Evolutionary conservation across 2,797 vertebrate species (phyloP), one percentile per base, ranked within the genome.

Genomic region (Chromobotia macracanthus): DNA sequence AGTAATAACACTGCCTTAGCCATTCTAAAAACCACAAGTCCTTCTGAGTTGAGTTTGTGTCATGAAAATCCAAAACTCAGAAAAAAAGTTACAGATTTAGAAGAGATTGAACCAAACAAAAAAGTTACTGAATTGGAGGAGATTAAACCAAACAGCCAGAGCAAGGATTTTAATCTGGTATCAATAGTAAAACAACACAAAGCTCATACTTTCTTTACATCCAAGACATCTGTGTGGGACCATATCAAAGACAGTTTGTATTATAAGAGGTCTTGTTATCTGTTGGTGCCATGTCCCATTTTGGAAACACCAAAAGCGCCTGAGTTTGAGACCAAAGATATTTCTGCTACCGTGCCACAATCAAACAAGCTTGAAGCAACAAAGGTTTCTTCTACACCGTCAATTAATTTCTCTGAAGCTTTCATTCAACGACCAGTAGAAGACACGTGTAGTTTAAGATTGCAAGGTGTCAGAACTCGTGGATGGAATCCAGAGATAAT

Each of bases 201-300:
- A 73, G 44, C 13, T 64, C 15, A 35, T 19, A 18, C 38, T 58
- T 50, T 74, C 15, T 53, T 80, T 76, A 66, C 67, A 50, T 35
- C 68, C 58, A 87, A 87, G 70, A 87, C 87, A 50, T 84, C 77
- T 46, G 87, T 87, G 28, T 87, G 87, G 85, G 84, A 86, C 61
- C 86, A 87, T 67, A 84, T 85, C 80, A 83, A 84, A 70, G 46
- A 82, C 19, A 78, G 80, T 71, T 80, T 86, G 69, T 71, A 80
- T 72, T 15, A 53, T 50, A 77, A 44, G 25, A 80, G 63, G 48
- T n/a, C 15, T 61, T 46, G n/a, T 68, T 11, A 28, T 77, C 50
- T 65, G 46, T 44, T 51, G 46, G n/a, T 64, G 71, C 51, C 69
- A 41, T 51, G 19, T 80, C 21, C 55, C 19, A 15, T 65, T 55